These are phyloP conservation scores for Stichodactyla mertensii DNA, from an alignment of 64 coral and sea anemone species.

Conservation along the genomic window DNA sequence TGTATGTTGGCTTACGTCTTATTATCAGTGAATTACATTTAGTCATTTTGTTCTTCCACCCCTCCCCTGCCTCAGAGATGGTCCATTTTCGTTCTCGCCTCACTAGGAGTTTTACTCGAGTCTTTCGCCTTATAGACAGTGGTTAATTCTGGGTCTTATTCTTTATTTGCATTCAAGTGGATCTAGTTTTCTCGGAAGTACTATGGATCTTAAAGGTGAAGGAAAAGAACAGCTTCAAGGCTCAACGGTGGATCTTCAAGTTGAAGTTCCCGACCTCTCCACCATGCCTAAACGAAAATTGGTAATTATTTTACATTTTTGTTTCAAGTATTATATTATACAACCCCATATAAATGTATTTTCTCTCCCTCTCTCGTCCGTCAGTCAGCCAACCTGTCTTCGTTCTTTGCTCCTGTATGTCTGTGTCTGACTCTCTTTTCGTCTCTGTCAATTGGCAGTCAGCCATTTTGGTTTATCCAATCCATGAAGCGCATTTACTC, in stretches of 20 bases:
- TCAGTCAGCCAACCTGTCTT: not conserved
- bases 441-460: not conserved
- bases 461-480: not conserved
- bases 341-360: not conserved
- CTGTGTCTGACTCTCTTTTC: not conserved
- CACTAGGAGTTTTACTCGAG: no score
- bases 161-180: conserved; percentile 14
- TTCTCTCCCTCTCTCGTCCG: not conserved
- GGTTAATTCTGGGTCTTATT: no score
- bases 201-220: conserved; percentile 67
- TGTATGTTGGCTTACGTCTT: no score
- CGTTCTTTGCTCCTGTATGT: not conserved
- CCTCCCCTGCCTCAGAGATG: no score
- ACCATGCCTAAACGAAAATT: conserved; percentile 23
- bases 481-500: no score
- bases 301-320: not conserved
- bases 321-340: no score
- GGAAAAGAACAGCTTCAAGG: conserved; percentile 53
- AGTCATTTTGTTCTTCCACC: no score
- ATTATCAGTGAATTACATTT: no score
- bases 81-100: no score
- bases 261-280: conserved; percentile 66
- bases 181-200: conserved; percentile 86
- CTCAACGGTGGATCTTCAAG: conserved; percentile 70
- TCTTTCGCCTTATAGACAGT: no score